Evolutionary conservation across 2,797 vertebrate genomes (phyloP), one percentile per base, ranked within the genome.

Genomic region (Chrysolophus pictus): DNA sequence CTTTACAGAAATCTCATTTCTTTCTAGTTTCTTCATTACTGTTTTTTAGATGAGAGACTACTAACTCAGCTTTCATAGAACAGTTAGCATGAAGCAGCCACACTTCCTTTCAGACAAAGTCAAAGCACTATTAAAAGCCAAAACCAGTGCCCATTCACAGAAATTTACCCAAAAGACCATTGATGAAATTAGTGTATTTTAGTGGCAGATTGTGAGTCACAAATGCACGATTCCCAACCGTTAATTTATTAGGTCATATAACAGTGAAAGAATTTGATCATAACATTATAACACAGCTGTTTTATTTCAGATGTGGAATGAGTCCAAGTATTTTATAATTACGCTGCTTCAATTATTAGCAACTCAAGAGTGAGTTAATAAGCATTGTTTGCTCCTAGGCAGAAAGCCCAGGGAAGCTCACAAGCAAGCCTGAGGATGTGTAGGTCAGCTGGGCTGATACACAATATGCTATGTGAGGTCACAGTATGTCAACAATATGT

Each of bases 181-280:
- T 75, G 90, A 95, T 51, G 64, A 82, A 91, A 93, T 92, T 65
- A 73, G 90, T 31, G 5, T 86, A 92, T 90, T 90, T 95, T 47
- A 81, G 89, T 76, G 92, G 93, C 91, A 94, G 85, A 87, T 80
- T 71, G 41, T 44, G 91, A 95, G 87, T 78, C 83, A 88, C 59
- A 63, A 93, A 84, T 3, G 33, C 85, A 14, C 4, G 10, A 72
- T 67, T 93, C 85, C 82, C 79, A 84, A 33, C 29, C 13, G 1
- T 33, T 86, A 58, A 91, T 95, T 94, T 95, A 84, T 92, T 81
- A 92, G 93, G 91, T 88, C 92, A 93, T 75, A 69, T 65, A 96
- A 90, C 63, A 81, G 73, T n/a, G 91, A 41, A 88, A 67, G 87
- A 75, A 95, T 90, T 60, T 75, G 73, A 88, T 94, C 3, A 11